These are phyloP conservation scores for Heliopora coerulea DNA, from an alignment of 92 coral and sea anemone species.

Conservation along the genomic window DNA sequence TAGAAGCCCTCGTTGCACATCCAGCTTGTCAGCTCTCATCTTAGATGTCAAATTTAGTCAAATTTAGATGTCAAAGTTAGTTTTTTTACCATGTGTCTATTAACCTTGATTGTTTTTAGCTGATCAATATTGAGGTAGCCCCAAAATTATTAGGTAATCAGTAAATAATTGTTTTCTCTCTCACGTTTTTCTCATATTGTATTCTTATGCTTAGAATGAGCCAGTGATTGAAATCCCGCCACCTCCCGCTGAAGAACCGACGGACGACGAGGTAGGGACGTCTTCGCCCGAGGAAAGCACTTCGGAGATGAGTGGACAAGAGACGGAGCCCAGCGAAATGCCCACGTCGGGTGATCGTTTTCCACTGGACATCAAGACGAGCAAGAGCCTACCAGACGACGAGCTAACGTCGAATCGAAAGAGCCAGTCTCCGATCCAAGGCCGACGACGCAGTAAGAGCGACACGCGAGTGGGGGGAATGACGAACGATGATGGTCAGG, in stretches of 20 bases:
- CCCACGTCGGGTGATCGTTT: slow-evolving; percentile 41
- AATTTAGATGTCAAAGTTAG: too few relatives aligned
- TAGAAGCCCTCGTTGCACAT: too few relatives aligned
- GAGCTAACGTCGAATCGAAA: slow-evolving; percentile 17
- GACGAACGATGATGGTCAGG: slow-evolving; percentile 55
- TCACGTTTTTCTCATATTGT: too few relatives aligned
- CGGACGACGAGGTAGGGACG: slow-evolving; percentile 55
- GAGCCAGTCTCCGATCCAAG: slow-evolving; percentile 20
- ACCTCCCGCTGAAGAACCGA: slow-evolving; percentile 52
- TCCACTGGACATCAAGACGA: slow-evolving; percentile 27
- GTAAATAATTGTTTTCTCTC: too few relatives aligned
- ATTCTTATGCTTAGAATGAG: slow-evolving; percentile 31
- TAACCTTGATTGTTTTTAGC: too few relatives aligned
- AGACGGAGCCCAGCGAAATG: slow-evolving; percentile 34
- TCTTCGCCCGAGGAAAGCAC: slow-evolving; percentile 72
- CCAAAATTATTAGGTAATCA: too few relatives aligned
- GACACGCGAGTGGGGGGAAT: slow-evolving; percentile 62
- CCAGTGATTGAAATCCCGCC: slow-evolving; percentile 51
- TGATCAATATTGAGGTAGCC: too few relatives aligned
- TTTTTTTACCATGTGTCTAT: too few relatives aligned
- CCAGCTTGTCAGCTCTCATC: too few relatives aligned
- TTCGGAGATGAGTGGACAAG: slow-evolving; percentile 45
- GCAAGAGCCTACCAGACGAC: slow-evolving; percentile 39
- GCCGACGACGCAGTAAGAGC: slow-evolving; percentile 57
- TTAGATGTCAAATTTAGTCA: too few relatives aligned